Evolutionary conservation across 2,888 invertebrate genomes (phyloP).

Genomic region (Polydrusus cervinus): DNA sequence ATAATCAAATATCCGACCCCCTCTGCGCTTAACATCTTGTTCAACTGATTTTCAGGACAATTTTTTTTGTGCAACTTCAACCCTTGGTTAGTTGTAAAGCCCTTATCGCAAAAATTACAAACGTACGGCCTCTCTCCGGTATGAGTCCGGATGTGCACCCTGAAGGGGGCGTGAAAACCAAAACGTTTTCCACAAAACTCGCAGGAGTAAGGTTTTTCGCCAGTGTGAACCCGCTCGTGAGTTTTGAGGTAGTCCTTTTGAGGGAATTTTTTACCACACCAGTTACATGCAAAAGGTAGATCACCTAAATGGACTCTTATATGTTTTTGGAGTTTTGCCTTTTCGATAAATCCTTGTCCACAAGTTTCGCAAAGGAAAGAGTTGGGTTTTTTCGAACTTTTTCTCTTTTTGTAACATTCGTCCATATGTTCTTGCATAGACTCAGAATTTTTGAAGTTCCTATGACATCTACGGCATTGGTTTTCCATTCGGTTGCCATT

Average conservation of each 20-base stretch:
- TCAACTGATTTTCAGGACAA: conserved; percentile 54
- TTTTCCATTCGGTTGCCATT: conserved; percentile 70
- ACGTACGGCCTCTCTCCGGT: conserved; percentile 76
- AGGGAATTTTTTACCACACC: conserved; percentile 73
- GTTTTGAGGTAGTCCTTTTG: conserved; percentile 71
- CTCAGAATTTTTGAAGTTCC: conserved; percentile 62
- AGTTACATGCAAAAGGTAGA: conserved; percentile 69
- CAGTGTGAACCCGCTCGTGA: conserved; percentile 77
- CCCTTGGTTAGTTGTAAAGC: conserved; percentile 62
- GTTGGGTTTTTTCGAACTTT: conserved; percentile 53
- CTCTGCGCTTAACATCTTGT: conserved; percentile 34
- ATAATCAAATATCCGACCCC: neutral
- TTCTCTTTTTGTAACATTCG: conserved; percentile 59
- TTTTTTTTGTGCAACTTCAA: conserved; percentile 62
- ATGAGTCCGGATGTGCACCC: conserved; percentile 76
- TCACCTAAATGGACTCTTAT: conserved; percentile 72
- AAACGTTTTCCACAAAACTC: conserved; percentile 76
- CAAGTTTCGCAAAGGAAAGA: conserved; percentile 64
- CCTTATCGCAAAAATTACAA: conserved; percentile 66
- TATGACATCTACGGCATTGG: conserved; percentile 64
- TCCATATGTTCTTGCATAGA: conserved; percentile 71
- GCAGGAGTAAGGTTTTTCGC: conserved; percentile 77
- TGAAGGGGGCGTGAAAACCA: conserved; percentile 76
- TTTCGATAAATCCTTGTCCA: conserved; percentile 64
- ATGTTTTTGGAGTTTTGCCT: conserved; percentile 64